A percentile compares a stretch with the other conserved stretches of the same genome.
Conservation (phyloP, 2,888 invertebrate genomes). For the Crepidodera aurea region DNA sequence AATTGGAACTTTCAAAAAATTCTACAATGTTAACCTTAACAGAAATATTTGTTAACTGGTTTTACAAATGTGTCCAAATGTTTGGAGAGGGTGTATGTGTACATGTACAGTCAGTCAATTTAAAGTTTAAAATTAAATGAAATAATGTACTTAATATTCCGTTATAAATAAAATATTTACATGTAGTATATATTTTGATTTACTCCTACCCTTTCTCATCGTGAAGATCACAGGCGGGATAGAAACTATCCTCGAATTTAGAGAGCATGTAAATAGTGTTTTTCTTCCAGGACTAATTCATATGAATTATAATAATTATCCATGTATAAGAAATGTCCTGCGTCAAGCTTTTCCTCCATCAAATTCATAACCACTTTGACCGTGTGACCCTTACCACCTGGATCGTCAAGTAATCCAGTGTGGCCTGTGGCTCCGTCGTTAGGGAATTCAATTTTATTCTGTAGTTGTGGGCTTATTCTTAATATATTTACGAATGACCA, state of each 20-base stretch:
- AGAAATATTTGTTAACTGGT: no score
- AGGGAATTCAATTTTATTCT: not conserved
- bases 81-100: not conserved
- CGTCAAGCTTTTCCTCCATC: not conserved
- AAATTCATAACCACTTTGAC: not conserved
- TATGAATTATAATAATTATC: not conserved
- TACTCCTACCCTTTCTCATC: not conserved
- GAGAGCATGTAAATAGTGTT: not conserved
- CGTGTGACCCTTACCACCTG: not conserved
- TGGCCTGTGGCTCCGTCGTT: not conserved
- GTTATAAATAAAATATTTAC: conserved; percentile 3
- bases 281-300: not conserved
- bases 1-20: no score
- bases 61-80: not conserved
- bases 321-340: not conserved
- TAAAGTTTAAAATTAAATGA: not conserved
- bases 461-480: not conserved
- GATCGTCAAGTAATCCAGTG: not conserved
- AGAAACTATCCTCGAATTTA: not conserved
- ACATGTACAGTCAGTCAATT: not conserved
- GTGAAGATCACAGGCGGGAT: not conserved
- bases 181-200: not conserved
- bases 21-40: no score
- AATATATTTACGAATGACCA: not conserved
- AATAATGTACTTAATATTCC: not conserved